Conservation (phyloP, 2,797 vertebrate genomes). For the Buphagus erythrorhynchus region DNA sequence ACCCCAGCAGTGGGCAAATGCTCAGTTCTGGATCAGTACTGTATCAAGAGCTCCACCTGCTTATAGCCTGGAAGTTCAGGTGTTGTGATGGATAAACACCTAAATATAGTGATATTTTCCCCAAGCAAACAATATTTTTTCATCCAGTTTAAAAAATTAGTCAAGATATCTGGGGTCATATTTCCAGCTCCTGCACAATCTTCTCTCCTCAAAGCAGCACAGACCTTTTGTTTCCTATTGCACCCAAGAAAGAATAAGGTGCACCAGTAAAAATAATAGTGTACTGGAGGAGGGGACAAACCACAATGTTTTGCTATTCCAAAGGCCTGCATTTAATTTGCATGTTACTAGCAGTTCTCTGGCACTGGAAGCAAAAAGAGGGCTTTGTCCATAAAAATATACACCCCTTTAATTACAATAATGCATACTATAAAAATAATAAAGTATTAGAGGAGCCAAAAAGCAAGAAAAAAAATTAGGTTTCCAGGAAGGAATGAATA, state of each 20-base stretch:
- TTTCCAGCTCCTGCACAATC: not conserved
- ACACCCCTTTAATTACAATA: not conserved
- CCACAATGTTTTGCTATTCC: not conserved
- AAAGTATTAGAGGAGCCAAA: not conserved
- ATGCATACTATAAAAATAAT: not conserved
- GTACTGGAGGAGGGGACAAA: not conserved
- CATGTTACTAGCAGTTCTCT: not conserved
- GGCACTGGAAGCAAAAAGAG: not conserved
- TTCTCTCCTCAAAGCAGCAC: not conserved
- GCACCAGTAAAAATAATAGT: not conserved
- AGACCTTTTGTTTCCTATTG: not conserved
- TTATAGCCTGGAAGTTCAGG: not conserved
- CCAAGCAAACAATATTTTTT: rapidly evolving
- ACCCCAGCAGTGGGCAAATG: not conserved
- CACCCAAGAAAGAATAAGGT: not conserved
- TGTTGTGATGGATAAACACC: not conserved
- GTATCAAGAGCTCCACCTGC: not conserved
- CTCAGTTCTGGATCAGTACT: not conserved
- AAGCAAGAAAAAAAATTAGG: not conserved
- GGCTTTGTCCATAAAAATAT: not conserved
- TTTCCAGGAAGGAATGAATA: not conserved
- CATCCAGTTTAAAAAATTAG: not conserved
- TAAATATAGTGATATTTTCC: not conserved
- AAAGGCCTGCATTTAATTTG: not conserved
- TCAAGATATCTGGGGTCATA: not conserved